Conservation (phyloP, 35 echinoderm and acorn worm species). For the Heliocidaris tuberculata region DNA sequence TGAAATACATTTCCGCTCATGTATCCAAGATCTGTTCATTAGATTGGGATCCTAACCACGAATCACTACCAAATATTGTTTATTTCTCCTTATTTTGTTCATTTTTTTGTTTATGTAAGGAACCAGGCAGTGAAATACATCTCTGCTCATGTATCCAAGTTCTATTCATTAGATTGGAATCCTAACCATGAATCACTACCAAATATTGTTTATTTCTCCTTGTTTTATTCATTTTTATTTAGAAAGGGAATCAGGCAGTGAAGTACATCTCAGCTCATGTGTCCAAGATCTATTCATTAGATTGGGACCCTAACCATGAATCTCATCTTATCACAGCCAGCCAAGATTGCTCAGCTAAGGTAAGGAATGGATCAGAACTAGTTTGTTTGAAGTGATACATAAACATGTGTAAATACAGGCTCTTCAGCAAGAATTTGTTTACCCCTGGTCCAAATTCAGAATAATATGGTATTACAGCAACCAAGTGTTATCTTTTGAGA, state of each 20-base stretch:
- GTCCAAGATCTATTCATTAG: constrained; percentile 87
- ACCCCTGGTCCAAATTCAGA: no score
- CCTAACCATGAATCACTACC: neutral
- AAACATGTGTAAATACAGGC: no score
- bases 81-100: no score
- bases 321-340: constrained; percentile 79
- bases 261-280: constrained; percentile 90
- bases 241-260: constrained; percentile 87
- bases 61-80: neutral
- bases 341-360: constrained; percentile 72
- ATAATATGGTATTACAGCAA: no score
- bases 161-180: neutral
- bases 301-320: constrained; percentile 86
- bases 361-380: neutral
- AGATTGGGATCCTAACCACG: neutral
- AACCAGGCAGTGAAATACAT: neutral
- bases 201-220: neutral
- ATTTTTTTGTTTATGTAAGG: no score
- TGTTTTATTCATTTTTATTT: constrained; percentile 14
- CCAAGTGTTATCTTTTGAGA: no score
- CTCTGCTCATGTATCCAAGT: neutral
- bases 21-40: neutral
- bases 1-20: neutral
- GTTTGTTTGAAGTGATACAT: no score
- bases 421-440: no score